These are phyloP conservation scores for Caenorhabditis doughertyi DNA, from an alignment of 2,888 invertebrate species.

Conservation along the genomic window DNA sequence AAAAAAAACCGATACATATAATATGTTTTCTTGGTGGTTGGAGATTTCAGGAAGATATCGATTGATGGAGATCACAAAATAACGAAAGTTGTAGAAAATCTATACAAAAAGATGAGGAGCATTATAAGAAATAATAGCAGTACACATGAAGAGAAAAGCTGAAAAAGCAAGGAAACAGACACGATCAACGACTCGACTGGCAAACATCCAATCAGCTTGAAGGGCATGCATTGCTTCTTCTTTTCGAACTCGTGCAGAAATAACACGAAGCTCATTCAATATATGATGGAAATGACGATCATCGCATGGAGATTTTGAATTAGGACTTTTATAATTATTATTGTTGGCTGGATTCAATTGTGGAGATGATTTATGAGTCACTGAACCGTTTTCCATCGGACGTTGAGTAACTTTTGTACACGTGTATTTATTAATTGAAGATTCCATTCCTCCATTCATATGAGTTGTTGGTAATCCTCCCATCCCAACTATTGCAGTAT, in stretches of 20 bases:
- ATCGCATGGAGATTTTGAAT: conserved; percentile 50
- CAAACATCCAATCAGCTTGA: conserved; percentile 81
- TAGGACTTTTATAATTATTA: conserved; percentile 13
- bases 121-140: conserved; percentile 76
- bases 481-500: conserved; percentile 49
- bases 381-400: conserved; percentile 41
- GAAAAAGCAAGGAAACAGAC: conserved; percentile 81
- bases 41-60: background rate
- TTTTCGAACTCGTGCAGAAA: conserved; percentile 79
- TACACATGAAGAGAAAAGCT: conserved; percentile 78
- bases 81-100: background rate
- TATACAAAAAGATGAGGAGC: conserved; percentile 80
- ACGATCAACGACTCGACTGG: conserved; percentile 80
- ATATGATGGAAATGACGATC: conserved; percentile 71
- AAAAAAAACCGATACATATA: conserved; percentile 10
- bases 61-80: conserved; percentile 5
- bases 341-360: conserved; percentile 18
- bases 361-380: conserved; percentile 14
- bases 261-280: conserved; percentile 71
- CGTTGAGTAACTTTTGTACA: conserved; percentile 52
- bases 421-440: conserved; percentile 60
- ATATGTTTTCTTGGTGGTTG: conserved; percentile 9
- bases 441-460: conserved; percentile 39
- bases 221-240: conserved; percentile 80
- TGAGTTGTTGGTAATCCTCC: conserved; percentile 36